Percentiles rank a stretch among this genome's conserved stretches.
phyloP scores from a whole-genome alignment of 2,113 vertebrate species.

The Corapipo altera region DNA sequence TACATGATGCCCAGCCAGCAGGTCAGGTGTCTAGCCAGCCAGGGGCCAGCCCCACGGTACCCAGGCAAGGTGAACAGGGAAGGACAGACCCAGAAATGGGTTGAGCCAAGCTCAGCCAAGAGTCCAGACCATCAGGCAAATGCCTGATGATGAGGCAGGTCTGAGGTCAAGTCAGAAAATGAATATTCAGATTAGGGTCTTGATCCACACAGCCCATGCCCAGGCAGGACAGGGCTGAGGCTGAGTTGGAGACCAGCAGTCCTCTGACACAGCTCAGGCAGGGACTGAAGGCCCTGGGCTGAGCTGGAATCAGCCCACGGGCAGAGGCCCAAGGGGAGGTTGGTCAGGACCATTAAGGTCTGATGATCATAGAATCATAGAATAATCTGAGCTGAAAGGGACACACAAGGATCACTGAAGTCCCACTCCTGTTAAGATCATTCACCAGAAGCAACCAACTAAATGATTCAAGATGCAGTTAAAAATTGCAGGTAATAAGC shows the following conservation, averaged over 20 bases:
- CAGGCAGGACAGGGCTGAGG: neutral
- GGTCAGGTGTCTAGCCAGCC: neutral
- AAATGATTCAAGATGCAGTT: neutral
- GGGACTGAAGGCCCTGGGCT: neutral
- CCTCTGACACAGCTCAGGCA: fast-evolving
- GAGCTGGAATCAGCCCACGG: neutral
- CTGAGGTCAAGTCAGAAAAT: neutral
- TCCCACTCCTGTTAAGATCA: neutral
- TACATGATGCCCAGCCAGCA: neutral
- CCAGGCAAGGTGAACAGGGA: neutral
- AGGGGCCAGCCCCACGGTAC: neutral
- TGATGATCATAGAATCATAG: neutral
- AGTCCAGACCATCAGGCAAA: neutral
- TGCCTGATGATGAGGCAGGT: neutral
- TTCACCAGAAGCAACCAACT: neutral
- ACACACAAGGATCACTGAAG: neutral
- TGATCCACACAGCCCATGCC: neutral
- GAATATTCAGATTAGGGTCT: neutral
- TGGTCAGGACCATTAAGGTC: neutral
- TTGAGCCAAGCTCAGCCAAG: neutral
- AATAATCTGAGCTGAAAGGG: neutral
- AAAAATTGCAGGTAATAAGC: neutral
- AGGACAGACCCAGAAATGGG: neutral
- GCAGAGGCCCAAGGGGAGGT: neutral
- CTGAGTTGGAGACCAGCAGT: neutral